Percentiles rank a stretch among this genome's conserved stretches.
Conservation (phyloP, 2,888 invertebrate species). For the Trissoscelio sp. region DNA sequence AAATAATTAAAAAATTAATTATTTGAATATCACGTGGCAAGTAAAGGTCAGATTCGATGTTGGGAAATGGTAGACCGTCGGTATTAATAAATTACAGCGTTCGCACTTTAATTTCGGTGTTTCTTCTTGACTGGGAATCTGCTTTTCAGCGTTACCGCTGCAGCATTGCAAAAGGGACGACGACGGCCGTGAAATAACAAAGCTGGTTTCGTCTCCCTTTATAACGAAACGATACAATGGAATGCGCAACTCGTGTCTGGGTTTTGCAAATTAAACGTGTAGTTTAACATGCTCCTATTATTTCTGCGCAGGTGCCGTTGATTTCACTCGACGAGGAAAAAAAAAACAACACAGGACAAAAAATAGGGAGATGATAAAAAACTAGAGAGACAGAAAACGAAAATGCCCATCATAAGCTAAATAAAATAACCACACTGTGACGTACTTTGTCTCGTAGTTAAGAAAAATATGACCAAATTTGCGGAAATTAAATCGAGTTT, state of each 20-base stretch:
- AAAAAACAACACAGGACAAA: conserved; percentile 15
- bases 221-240: conserved; percentile 75
- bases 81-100: conserved; percentile 65
- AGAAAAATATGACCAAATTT: conserved; percentile 46
- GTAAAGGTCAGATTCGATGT: conserved; percentile 12
- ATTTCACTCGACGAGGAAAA: conserved; percentile 64
- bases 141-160: conserved; percentile 73
- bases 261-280: conserved; percentile 78
- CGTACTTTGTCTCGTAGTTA: conserved; percentile 28
- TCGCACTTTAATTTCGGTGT: conserved; percentile 64
- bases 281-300: conserved; percentile 73
- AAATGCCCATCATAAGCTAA: conserved; percentile 54
- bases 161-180: conserved; percentile 67
- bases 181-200: conserved; percentile 77
- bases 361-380: not conserved
- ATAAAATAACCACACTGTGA: conserved; percentile 27
- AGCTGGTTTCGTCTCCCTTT: conserved; percentile 77
- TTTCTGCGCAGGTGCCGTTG: conserved; percentile 68
- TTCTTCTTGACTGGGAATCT: conserved; percentile 71
- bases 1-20: no score
- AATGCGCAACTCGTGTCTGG: conserved; percentile 72
- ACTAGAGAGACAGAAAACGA: conserved; percentile 7
- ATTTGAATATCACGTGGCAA: not conserved
- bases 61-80: conserved; percentile 2
- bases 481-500: conserved; percentile 53